phyloP scores from a whole-genome alignment of 30 jellyfish, hydroid and myxozoan genomes.

The Hydractinia symbiolongicarpus region DNA sequence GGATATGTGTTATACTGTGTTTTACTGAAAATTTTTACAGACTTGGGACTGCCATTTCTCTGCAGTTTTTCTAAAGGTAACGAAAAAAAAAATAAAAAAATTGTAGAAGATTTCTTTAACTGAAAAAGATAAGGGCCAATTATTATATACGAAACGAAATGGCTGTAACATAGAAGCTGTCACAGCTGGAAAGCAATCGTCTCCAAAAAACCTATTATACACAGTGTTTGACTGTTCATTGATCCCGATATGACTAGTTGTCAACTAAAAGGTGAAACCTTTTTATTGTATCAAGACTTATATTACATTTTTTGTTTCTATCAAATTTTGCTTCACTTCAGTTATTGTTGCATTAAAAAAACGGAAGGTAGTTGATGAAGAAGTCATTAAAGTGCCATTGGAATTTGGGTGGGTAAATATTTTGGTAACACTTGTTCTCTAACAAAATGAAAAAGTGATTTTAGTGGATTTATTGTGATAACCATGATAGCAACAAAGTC shows the following conservation, averaged over 20 bases:
- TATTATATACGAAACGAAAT: too few relatives aligned
- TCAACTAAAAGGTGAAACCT: background rate
- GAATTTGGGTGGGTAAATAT: constrained; percentile 53
- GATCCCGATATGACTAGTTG: constrained; percentile 10
- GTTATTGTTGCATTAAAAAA: constrained; percentile 23
- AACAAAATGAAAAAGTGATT: background rate
- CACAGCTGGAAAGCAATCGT: too few relatives aligned
- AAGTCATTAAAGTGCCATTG: constrained; percentile 63
- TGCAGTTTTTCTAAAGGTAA: too few relatives aligned
- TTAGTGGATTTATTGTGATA: background rate
- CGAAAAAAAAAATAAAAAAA: too few relatives aligned
- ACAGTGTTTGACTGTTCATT: too few relatives aligned
- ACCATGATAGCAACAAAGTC: background rate
- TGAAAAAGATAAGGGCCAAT: too few relatives aligned
- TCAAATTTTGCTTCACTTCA: background rate
- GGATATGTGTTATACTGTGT: too few relatives aligned
- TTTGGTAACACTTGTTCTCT: background rate
- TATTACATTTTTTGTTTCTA: background rate
- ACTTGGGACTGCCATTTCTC: too few relatives aligned
- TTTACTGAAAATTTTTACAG: too few relatives aligned
- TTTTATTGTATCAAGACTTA: background rate
- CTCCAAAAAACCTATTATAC: too few relatives aligned
- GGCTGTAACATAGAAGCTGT: too few relatives aligned
- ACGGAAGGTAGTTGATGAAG: constrained; percentile 75
- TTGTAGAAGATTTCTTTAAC: too few relatives aligned